A percentile compares a stretch with the other conserved stretches of the same genome.
These are phyloP conservation scores for Anoplius nigerrimus DNA, from an alignment of 2,888 invertebrate genomes.

Conservation along the genomic window DNA sequence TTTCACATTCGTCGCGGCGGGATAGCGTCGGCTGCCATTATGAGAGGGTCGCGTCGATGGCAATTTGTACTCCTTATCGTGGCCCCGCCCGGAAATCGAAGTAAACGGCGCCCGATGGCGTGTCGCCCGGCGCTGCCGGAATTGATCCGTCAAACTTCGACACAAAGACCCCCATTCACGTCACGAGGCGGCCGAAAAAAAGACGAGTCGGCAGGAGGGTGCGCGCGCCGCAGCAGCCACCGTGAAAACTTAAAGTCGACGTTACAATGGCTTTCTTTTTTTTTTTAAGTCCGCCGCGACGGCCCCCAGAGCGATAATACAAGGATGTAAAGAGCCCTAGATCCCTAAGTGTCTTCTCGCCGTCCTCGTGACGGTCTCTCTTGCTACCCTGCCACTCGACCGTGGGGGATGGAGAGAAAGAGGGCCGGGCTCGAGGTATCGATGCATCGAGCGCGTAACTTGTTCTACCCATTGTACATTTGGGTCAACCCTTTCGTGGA, in stretches of 20 bases:
- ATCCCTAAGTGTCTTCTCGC: constrained; percentile 27
- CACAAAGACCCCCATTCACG: constrained; percentile 56
- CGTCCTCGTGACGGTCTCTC: no score
- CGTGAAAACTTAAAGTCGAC: constrained; percentile 59
- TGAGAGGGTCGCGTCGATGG: constrained; percentile 5
- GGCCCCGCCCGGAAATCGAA: constrained; percentile 35
- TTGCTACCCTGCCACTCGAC: no score
- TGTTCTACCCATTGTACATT: constrained; percentile 48
- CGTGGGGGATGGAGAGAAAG: no score
- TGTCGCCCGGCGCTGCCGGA: constrained; percentile 18
- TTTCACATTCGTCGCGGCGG: constrained; percentile 1
- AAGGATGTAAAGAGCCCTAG: constrained; percentile 51
- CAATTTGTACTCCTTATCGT: constrained; percentile 33
- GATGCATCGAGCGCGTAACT: constrained; percentile 40
- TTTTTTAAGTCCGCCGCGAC: constrained; percentile 56
- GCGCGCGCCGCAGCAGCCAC: not conserved
- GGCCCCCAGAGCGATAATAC: constrained; percentile 50
- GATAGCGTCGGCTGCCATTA: not conserved
- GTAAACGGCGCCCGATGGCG: constrained; percentile 37
- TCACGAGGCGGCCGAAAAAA: constrained; percentile 31
- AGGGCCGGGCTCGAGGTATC: constrained; percentile 28
- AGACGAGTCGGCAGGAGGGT: constrained; percentile 3
- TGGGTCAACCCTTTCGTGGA: constrained; percentile 52
- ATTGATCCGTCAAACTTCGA: constrained; percentile 60
- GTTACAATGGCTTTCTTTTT: constrained; percentile 64